Percentiles rank a stretch among this genome's conserved stretches.
phyloP scores from a whole-genome alignment of 1,140 invertebrate species.

The Drosophila tsacasi region DNA sequence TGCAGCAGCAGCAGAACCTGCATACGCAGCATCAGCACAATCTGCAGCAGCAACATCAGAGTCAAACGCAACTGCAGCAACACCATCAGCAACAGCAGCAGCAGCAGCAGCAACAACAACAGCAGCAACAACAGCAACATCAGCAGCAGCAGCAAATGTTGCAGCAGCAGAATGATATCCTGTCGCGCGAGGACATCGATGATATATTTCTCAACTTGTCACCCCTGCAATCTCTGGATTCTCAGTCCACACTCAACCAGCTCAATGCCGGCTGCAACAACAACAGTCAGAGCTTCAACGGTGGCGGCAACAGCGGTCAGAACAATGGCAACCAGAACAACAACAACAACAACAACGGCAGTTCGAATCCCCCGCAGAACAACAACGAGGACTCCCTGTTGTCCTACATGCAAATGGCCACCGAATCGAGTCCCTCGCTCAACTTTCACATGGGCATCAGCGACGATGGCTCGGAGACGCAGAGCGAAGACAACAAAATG shows the following conservation, averaged over 20 bases:
- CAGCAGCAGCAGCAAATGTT: constrained; percentile 49
- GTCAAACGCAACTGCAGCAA: constrained; percentile 51
- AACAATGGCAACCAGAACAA: constrained; percentile 49
- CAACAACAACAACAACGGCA: constrained; percentile 58
- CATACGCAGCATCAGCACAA: constrained; percentile 74
- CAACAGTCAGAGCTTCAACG: constrained; percentile 39
- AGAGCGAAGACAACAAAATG: constrained; percentile 71
- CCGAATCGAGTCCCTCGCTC: constrained; percentile 74
- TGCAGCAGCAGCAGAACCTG: constrained; percentile 77
- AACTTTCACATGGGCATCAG: constrained; percentile 82
- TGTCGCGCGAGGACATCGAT: constrained; percentile 71
- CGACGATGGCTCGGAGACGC: constrained; percentile 71
- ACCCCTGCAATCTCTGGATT: constrained; percentile 63
- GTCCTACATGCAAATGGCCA: constrained; percentile 81
- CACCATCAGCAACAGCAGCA: constrained; percentile 50
- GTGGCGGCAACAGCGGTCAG: constrained; percentile 55
- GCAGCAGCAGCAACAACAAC: constrained; percentile 10
- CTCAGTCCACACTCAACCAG: constrained; percentile 44
- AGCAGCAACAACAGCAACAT: constrained; percentile 25
- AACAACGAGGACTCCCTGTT: constrained; percentile 78
- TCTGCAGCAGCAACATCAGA: constrained; percentile 57
- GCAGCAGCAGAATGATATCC: constrained; percentile 50
- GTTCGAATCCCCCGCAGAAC: constrained; percentile 55
- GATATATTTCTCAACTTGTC: constrained; percentile 80
- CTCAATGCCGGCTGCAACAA: constrained; percentile 31